phyloP scores from a whole-genome alignment of 2,888 invertebrate species.

The Ennomos quercinarius region DNA sequence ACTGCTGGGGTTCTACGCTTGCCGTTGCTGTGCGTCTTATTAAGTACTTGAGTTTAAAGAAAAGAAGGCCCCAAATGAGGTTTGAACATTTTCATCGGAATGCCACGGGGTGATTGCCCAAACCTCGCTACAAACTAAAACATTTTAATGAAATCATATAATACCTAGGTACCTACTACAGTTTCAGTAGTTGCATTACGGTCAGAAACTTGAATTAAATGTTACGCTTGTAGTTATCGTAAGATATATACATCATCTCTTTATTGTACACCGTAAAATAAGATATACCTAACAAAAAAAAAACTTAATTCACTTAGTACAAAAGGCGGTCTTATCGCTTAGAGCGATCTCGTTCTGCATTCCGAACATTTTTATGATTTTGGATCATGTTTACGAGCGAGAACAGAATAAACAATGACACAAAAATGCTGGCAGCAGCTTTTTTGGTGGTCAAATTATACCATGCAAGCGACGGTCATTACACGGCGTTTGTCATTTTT shows the following conservation, averaged over 20 bases:
- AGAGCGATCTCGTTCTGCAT: too few species aligned
- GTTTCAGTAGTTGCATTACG: background rate
- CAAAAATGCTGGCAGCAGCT: slow-evolving; percentile 56
- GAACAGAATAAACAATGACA: slow-evolving; percentile 55
- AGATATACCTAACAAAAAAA: too few species aligned
- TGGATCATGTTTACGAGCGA: slow-evolving; percentile 33
- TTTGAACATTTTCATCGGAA: too few species aligned
- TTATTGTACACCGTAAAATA: too few species aligned
- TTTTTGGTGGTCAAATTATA: slow-evolving; percentile 66
- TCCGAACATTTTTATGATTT: slow-evolving; percentile 18
- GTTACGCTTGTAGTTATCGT: background rate
- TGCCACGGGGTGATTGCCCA: too few species aligned
- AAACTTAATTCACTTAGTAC: too few species aligned
- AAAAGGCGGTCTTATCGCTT: too few species aligned
- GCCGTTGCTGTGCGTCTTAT: slow-evolving; percentile 31
- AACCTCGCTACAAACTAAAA: too few species aligned
- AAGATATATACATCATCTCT: too few species aligned
- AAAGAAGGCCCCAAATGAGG: too few species aligned
- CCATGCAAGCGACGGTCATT: slow-evolving; percentile 57
- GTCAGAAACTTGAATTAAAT: background rate
- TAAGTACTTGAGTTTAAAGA: slow-evolving; percentile 3
- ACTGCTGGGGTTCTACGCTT: slow-evolving; percentile 30
- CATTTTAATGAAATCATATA: too few species aligned
- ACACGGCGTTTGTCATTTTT: slow-evolving; percentile 63
- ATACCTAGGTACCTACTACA: too few species aligned